Evolutionary conservation across 2,888 invertebrate species (phyloP).

Genomic region (Uloborus plumipes): DNA sequence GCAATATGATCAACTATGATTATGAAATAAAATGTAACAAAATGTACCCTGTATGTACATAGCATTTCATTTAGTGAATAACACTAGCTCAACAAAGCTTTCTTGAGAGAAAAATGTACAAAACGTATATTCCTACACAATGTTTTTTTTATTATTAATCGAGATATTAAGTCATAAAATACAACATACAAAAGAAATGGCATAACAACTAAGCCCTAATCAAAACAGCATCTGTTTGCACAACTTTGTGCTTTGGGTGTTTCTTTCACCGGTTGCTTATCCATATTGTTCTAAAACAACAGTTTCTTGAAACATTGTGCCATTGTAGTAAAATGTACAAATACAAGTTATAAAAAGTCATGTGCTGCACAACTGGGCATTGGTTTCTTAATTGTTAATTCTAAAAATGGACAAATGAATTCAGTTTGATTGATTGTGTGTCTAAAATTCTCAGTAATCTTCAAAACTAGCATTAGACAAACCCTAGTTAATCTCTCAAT

Average conservation of each 20-base stretch:
- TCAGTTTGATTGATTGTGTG: no score
- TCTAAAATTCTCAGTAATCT: no score
- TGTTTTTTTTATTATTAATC: neutral
- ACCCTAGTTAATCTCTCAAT: no score
- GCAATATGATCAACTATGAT: neutral
- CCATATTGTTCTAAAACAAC: no score
- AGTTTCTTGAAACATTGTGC: no score
- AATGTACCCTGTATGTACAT: constrained; percentile 46
- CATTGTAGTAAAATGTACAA: no score
- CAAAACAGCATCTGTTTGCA: neutral
- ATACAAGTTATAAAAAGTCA: no score
- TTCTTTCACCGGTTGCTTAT: neutral
- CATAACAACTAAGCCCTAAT: constrained; percentile 12
- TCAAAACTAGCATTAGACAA: no score
- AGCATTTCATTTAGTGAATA: constrained; percentile 45
- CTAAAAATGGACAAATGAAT: no score
- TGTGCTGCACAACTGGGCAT: no score
- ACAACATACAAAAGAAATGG: constrained; percentile 38
- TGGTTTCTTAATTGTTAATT: no score
- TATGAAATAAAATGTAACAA: constrained; percentile 22
- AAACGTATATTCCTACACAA: constrained; percentile 27
- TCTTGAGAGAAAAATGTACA: constrained; percentile 51
- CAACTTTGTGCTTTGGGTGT: neutral
- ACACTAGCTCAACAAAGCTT: constrained; percentile 47
- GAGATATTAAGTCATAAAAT: constrained; percentile 8